phyloP scores from a whole-genome alignment of 2,888 invertebrate genomes.

The Pheosia gnoma region DNA sequence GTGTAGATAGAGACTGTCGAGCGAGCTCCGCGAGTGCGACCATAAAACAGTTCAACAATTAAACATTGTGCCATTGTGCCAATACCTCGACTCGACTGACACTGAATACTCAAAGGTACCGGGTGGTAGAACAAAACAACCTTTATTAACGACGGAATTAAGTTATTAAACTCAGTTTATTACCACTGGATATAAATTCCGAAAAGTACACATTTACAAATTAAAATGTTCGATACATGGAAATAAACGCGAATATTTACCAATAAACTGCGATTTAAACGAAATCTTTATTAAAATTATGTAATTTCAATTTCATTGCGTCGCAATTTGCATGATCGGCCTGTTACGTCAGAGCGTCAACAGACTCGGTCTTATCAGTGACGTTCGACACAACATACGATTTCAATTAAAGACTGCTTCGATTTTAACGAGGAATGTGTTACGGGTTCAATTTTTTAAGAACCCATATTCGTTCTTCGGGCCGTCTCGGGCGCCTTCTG shows the following conservation, averaged over 20 bases:
- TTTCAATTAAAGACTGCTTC: slow-evolving; percentile 80
- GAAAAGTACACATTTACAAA: background rate
- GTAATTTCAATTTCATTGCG: slow-evolving; percentile 39
- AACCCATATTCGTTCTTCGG: slow-evolving; percentile 48
- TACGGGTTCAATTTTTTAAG: slow-evolving; percentile 60
- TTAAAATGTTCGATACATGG: background rate
- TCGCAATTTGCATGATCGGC: slow-evolving; percentile 57
- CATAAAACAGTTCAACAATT: slow-evolving; percentile 51
- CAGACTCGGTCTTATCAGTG: slow-evolving; percentile 68
- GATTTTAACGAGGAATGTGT: slow-evolving; percentile 72
- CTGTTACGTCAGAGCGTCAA: slow-evolving; percentile 55
- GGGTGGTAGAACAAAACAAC: background rate
- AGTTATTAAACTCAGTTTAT: background rate
- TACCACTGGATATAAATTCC: background rate
- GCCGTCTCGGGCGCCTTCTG: slow-evolving; percentile 32
- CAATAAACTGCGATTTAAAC: background rate
- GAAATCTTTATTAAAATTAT: slow-evolving; percentile 14
- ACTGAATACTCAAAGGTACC: no score
- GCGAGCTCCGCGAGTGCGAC: slow-evolving; percentile 35
- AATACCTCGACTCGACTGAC: no score
- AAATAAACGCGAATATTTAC: background rate
- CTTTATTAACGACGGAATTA: background rate
- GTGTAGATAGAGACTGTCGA: slow-evolving; percentile 46
- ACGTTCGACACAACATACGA: slow-evolving; percentile 78
- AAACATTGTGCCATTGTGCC: slow-evolving; percentile 27